Conservation (phyloP, 2,113 vertebrate species). For the Mellivora capensis region DNA sequence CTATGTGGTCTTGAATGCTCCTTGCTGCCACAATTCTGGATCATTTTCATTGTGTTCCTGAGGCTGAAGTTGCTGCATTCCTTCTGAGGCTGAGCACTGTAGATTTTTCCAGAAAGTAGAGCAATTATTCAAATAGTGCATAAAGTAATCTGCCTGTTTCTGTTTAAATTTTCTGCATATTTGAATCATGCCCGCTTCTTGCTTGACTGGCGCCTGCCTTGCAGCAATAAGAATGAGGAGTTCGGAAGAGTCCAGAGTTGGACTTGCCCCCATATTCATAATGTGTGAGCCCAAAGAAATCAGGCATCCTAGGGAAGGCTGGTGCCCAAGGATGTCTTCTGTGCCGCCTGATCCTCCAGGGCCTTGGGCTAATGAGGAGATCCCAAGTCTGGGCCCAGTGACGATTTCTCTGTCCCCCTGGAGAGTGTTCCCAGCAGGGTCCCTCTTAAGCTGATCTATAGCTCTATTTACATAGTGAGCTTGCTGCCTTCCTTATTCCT, state of each 20-base stretch:
- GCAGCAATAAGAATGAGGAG: not conserved
- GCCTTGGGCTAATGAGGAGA: not conserved
- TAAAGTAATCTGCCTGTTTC: not conserved
- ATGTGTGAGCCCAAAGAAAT: not conserved
- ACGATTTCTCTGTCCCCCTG: not conserved
- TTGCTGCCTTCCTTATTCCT: not conserved
- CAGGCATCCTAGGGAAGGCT: not conserved
- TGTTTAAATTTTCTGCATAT: not conserved
- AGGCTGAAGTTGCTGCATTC: not conserved
- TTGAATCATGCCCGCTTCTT: not conserved
- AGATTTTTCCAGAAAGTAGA: constrained; percentile 3
- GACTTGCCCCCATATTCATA: not conserved
- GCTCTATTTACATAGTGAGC: not conserved
- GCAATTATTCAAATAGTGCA: not conserved
- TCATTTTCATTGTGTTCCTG: not conserved
- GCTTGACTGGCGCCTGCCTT: not conserved
- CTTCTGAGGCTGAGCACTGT: not conserved
- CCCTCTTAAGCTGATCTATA: not conserved
- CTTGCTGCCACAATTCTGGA: not conserved
- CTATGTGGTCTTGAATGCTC: not conserved
- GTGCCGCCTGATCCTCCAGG: too few species aligned
- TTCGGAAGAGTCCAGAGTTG: not conserved
- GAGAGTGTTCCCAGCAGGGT: not conserved
- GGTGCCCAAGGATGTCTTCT: not conserved
- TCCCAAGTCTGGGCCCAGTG: not conserved